Evolutionary conservation across 2,888 invertebrate genomes (phyloP), one percentile per base, ranked within the genome.

Genomic region (Hipparchia semele): DNA sequence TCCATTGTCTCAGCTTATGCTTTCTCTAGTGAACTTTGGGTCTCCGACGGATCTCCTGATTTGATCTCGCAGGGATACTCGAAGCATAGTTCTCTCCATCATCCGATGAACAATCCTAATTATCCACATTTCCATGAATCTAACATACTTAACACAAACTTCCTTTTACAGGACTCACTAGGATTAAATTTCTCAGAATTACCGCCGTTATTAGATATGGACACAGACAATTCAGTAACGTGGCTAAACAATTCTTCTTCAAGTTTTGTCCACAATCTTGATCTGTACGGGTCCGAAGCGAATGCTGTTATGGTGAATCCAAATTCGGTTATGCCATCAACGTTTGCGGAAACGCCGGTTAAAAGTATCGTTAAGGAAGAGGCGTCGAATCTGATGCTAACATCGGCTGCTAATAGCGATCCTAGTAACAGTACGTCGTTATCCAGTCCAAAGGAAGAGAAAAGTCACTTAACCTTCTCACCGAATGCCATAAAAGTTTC

Each of bases 241-340:
- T 95, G 95, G 94, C 93, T 95, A 81, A 94, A 94, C 81, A 95
- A 95, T 83, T 94, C 95, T 72, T 94, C 94, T 65, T 94, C 95
- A 65, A 95, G 95, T 88, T 95, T 95, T 80, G 96, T 96, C 80
- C 95, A 96, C 84, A 95, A 96, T 84, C 88, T 96, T 80, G 96
- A 96, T 86, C 94, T 96, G 79, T 95, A 95, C 83, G 95, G 96
- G 46, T 95, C 95, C 9, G 97, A 97, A 84, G 96, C 96, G 60
- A 96, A 96, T 76, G 96, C 96, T 12, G 96, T 97, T 78, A 96
- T 98, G 95, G 98, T 98, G 6, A 98, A 98, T 91, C 98, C 98
- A 5, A 98, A 97, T 84, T 97, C 97, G 46, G 98, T 98, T 61
- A 97, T 98, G 96, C 98, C 98, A 1, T 94, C 96, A 58, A 95